These are phyloP conservation scores for Megaceryle alcyon DNA, from an alignment of 2,797 vertebrate species.

Conservation along the genomic window DNA sequence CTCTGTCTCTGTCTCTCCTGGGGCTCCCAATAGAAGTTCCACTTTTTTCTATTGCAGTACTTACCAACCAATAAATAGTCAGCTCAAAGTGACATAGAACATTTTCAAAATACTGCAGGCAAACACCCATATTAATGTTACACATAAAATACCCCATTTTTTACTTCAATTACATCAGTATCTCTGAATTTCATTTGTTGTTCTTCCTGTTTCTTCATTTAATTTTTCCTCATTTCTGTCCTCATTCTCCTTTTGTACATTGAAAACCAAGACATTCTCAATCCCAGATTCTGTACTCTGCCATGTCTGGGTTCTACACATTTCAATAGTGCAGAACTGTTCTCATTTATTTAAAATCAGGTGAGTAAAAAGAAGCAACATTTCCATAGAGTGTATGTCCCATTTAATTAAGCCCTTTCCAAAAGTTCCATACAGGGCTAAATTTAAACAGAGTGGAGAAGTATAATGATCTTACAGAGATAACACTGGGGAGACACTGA, in stretches of 20 bases:
- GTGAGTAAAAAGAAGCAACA: background rate
- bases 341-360: background rate
- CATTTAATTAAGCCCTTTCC: background rate
- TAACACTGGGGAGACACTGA: background rate
- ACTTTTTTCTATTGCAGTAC: background rate
- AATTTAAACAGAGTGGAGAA: background rate
- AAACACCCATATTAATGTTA: background rate
- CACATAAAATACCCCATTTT: background rate
- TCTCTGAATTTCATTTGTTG: background rate
- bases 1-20: background rate
- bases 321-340: background rate
- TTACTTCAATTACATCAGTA: background rate
- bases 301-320: background rate
- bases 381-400: background rate
- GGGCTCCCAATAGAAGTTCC: background rate
- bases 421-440: background rate
- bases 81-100: background rate
- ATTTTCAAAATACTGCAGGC: background rate
- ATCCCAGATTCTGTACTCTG: background rate
- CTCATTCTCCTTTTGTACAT: background rate
- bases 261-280: background rate
- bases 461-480: background rate
- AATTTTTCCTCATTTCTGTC: background rate
- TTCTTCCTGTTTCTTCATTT: background rate
- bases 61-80: background rate